Evolutionary conservation across 53 echinoderm and acorn worm genomes (phyloP).

Genomic region (Antedon mediterranea): DNA sequence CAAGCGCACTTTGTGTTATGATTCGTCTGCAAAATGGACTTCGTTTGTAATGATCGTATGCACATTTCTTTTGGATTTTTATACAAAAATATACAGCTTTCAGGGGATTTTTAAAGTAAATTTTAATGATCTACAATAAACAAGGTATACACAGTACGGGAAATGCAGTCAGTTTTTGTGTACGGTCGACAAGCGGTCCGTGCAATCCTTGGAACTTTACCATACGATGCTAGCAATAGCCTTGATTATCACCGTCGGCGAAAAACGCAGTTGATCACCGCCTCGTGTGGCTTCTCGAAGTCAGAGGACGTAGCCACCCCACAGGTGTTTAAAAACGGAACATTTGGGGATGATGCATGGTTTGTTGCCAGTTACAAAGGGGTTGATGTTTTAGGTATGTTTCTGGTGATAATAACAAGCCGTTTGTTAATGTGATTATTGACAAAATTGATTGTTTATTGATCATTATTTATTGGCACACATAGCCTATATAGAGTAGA

Average conservation of each 20-base stretch:
- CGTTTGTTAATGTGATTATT: too few relatives aligned
- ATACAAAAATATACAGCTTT: not conserved
- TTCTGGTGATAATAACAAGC: not conserved
- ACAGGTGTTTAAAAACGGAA: constrained; percentile 73
- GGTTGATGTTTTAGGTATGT: constrained; percentile 72
- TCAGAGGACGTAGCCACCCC: constrained; percentile 23
- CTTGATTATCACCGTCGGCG: constrained; percentile 41
- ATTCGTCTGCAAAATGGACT: not conserved
- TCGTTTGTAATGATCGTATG: not conserved
- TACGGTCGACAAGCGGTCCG: constrained; percentile 83
- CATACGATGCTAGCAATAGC: constrained; percentile 82
- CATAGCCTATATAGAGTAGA: too few relatives aligned
- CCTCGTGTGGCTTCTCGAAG: constrained; percentile 88
- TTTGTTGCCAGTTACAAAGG: constrained; percentile 79
- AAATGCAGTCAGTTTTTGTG: constrained; percentile 93
- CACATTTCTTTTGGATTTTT: not conserved
- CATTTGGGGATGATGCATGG: constrained; percentile 97
- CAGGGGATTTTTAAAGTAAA: not conserved
- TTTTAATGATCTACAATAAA: not conserved
- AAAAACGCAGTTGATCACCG: constrained; percentile 63
- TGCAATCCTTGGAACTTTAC: constrained; percentile 69
- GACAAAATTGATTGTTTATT: too few relatives aligned
- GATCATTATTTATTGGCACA: too few relatives aligned
- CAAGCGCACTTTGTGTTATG: not conserved
- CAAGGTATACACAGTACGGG: not conserved